Conservation (phyloP, 2,888 invertebrate species). For the Protophormia terraenovae region DNA sequence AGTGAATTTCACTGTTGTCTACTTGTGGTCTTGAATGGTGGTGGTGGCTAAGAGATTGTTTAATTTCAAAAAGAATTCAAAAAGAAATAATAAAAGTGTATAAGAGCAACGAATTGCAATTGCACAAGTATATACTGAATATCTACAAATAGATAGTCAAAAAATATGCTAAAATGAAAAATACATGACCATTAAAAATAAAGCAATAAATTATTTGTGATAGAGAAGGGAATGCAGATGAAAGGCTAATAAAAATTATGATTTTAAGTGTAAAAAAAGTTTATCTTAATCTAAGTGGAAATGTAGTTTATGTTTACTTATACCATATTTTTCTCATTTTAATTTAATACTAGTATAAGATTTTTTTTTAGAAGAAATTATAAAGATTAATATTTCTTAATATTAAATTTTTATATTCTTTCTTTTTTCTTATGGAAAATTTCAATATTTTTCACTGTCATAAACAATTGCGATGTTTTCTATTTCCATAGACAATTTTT, state of each 20-base stretch:
- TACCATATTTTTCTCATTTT: too few species aligned
- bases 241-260: constrained; percentile 13
- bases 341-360: too few species aligned
- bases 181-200: not conserved
- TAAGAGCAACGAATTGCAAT: constrained; percentile 1
- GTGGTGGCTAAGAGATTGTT: constrained; percentile 6
- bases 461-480: too few species aligned
- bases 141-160: not conserved
- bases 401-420: too few species aligned
- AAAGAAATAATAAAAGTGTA: not conserved
- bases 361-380: too few species aligned
- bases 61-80: constrained; percentile 11
- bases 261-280: not conserved
- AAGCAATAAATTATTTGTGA: not conserved
- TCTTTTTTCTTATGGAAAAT: too few species aligned
- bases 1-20: not conserved
- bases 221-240: not conserved
- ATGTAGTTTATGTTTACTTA: not conserved
- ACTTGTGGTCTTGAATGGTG: not conserved
- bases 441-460: too few species aligned
- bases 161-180: constrained; percentile 27
- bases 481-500: too few species aligned
- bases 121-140: not conserved
- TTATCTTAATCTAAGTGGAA: not conserved
- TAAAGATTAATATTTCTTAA: too few species aligned